These are phyloP conservation scores for Chloroceryle aenea DNA, from an alignment of 2,113 vertebrate species.

Conservation along the genomic window DNA sequence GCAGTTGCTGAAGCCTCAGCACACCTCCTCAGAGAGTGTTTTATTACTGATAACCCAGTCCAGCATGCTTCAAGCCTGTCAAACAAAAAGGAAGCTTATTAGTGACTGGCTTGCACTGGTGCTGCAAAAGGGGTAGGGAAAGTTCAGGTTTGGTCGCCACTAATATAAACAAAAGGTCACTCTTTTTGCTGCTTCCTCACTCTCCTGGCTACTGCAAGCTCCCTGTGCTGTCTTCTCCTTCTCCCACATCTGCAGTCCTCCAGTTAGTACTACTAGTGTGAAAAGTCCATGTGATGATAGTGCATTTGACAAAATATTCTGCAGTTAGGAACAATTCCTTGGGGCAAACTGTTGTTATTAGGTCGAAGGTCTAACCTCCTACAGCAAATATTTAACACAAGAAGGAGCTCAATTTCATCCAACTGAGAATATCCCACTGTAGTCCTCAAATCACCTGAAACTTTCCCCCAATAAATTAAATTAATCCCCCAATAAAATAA, in stretches of 20 bases:
- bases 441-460: not conserved
- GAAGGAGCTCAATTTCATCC: not conserved
- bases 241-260: not conserved
- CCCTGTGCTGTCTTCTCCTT: not conserved
- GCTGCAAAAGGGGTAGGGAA: not conserved
- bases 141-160: not conserved
- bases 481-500: not conserved
- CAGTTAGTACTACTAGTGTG: not conserved
- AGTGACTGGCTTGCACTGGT: not conserved
- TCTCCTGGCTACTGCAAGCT: not conserved
- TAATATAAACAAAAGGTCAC: not conserved
- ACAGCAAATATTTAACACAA: not conserved
- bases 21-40: not conserved
- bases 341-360: not conserved
- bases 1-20: not conserved
- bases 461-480: not conserved
- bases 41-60: not conserved
- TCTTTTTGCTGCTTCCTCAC: not conserved
- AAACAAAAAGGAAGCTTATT: not conserved
- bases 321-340: not conserved
- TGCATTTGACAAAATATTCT: not conserved
- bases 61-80: not conserved
- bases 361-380: not conserved
- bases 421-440: not conserved
- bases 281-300: not conserved